Evolutionary conservation across 1,140 invertebrate species (phyloP).

Genomic region (Atopsyche davidsoni): DNA sequence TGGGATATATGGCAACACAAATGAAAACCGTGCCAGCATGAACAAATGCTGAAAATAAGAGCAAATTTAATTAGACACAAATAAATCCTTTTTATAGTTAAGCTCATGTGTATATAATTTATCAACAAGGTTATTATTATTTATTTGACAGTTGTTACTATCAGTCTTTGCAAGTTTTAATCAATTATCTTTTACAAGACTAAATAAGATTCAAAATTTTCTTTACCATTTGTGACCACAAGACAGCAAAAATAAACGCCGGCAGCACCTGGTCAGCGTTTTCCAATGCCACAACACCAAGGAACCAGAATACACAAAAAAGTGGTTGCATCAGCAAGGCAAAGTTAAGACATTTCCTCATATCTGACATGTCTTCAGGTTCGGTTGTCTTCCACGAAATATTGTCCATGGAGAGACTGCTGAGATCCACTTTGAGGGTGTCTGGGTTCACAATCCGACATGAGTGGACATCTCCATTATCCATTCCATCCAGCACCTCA

Average conservation of each 20-base stretch:
- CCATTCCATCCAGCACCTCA: constrained; percentile 11
- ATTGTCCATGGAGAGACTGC: constrained; percentile 41
- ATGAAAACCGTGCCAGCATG: constrained; percentile 21
- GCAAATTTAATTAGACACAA: neutral
- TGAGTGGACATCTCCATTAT: constrained; percentile 10
- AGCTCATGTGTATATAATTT: neutral
- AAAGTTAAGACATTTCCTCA: constrained; percentile 48
- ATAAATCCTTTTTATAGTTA: neutral
- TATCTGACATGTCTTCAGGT: constrained; percentile 42
- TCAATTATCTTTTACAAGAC: too few relatives aligned
- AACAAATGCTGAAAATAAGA: constrained; percentile 25
- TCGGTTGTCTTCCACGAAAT: constrained; percentile 42
- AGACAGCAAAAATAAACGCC: constrained; percentile 52
- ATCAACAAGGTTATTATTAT: neutral
- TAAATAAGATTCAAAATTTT: neutral
- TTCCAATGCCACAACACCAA: constrained; percentile 64
- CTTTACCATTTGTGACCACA: constrained; percentile 50
- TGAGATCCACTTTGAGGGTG: constrained; percentile 30
- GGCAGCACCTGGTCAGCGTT: constrained; percentile 56
- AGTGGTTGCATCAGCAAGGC: constrained; percentile 54
- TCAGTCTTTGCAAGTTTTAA: too few relatives aligned
- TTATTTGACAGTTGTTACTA: too few relatives aligned
- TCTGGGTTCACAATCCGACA: too few relatives aligned
- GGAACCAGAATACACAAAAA: constrained; percentile 61
- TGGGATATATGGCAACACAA: constrained; percentile 24